Percentiles rank a stretch among this genome's conserved stretches.
Conservation (phyloP, 1,140 invertebrate genomes). For the Pseudomyrmex sp. region DNA sequence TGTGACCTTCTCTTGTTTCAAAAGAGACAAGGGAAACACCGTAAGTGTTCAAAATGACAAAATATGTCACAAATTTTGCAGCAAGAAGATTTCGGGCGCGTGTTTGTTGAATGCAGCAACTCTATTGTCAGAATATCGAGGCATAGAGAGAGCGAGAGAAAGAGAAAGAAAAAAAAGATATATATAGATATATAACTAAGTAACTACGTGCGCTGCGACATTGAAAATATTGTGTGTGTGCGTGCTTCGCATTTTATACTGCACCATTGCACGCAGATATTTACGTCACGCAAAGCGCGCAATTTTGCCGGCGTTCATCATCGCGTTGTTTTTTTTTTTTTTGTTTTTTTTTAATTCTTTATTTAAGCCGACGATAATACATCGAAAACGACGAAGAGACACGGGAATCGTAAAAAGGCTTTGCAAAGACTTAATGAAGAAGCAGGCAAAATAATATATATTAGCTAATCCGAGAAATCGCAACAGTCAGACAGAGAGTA, state of each 20-base stretch:
- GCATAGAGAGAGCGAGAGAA: neutral
- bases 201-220: slow-evolving; percentile 15
- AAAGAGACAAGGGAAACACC: slow-evolving; percentile 21
- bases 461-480: slow-evolving; percentile 23
- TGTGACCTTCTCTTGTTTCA: slow-evolving; percentile 18
- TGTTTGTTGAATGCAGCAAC: slow-evolving; percentile 14
- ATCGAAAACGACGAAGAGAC: neutral
- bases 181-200: neutral
- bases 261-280: slow-evolving; percentile 16
- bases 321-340: neutral
- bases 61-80: slow-evolving; percentile 25
- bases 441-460: slow-evolving; percentile 31
- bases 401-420: neutral
- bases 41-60: slow-evolving; percentile 17
- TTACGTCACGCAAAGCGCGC: slow-evolving; percentile 6
- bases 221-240: neutral
- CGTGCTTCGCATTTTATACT: slow-evolving; percentile 2
- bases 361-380: neutral
- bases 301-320: neutral
- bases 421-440: slow-evolving; percentile 17
- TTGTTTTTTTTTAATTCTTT: neutral
- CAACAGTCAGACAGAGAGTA: neutral
- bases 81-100: neutral
- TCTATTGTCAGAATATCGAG: slow-evolving; percentile 6
- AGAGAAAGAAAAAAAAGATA: too few relatives aligned